These are phyloP conservation scores for Pangasius sanitwongsei DNA, from an alignment of 2,797 vertebrate species.

Conservation along the genomic window DNA sequence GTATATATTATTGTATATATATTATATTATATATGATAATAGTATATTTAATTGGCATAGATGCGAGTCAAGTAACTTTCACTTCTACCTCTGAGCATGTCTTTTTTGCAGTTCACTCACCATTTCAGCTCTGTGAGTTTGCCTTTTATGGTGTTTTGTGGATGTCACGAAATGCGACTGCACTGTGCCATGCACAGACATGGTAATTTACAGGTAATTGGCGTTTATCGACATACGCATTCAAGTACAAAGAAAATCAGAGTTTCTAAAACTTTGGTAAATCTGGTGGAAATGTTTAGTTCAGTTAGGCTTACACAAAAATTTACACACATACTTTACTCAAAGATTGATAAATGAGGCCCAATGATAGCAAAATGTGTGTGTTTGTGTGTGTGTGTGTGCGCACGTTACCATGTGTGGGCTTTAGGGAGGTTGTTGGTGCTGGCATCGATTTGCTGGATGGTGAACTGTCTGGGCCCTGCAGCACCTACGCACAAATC, in stretches of 20 bases:
- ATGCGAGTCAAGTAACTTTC: neutral
- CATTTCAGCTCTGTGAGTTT: no score
- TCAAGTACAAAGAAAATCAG: neutral
- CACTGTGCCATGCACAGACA: neutral
- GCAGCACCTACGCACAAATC: conserved; percentile 83
- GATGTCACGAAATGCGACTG: neutral
- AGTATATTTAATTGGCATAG: neutral
- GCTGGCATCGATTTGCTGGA: conserved; percentile 96
- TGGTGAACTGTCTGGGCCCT: conserved; percentile 93
- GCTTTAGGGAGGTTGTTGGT: conserved; percentile 96
- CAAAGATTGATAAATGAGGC: neutral
- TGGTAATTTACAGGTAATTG: neutral
- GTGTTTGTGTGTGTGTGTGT: conserved; percentile 36
- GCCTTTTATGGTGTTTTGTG: neutral
- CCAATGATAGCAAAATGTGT: no score
- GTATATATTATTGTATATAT: no score
- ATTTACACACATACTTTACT: neutral
- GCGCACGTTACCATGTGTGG: conserved; percentile 86
- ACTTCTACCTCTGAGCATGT: neutral
- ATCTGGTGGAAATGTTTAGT: neutral
- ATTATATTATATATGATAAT: no score
- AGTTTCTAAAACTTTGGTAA: neutral
- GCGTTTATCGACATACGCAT: neutral
- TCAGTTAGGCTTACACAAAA: neutral
- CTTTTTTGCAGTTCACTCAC: no score